A percentile compares a stretch with the other conserved stretches of the same genome.
These are phyloP conservation scores for Maniola jurtina DNA, from an alignment of 1,140 invertebrate species.

Conservation along the genomic window DNA sequence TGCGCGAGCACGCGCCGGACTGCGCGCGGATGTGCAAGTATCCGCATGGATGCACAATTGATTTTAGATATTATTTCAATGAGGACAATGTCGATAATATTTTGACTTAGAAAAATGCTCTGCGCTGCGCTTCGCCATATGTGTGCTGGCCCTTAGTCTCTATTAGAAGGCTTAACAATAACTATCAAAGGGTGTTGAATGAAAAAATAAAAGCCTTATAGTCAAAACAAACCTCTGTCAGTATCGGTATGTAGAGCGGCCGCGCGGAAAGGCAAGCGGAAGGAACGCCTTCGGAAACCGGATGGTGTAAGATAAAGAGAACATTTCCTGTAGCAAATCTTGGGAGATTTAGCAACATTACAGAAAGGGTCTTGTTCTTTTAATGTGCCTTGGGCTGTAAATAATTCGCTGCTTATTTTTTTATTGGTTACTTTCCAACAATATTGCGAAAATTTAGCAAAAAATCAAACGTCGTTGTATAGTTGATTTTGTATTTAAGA, in stretches of 20 bases:
- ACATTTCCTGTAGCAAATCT: slow-evolving; percentile 72
- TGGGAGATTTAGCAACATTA: slow-evolving; percentile 72
- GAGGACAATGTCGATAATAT: too few species aligned
- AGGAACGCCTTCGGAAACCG: slow-evolving; percentile 65
- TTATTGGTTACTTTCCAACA: background rate
- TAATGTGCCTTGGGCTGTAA: slow-evolving; percentile 50
- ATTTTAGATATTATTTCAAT: too few species aligned
- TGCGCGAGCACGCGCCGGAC: too few species aligned
- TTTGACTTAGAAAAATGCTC: too few species aligned
- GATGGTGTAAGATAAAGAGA: slow-evolving; percentile 76
- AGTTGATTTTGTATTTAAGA: too few species aligned
- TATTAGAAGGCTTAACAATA: background rate
- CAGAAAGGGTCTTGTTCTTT: slow-evolving; percentile 50
- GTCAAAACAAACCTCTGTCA: slow-evolving; percentile 60
- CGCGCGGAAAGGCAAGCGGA: slow-evolving; percentile 59
- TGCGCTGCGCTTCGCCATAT: too few species aligned
- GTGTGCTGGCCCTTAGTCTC: too few species aligned
- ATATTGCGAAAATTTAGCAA: background rate
- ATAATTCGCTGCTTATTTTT: slow-evolving; percentile 19
- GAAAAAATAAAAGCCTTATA: slow-evolving; percentile 49
- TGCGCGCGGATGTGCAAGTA: too few species aligned
- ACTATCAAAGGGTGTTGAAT: slow-evolving; percentile 9
- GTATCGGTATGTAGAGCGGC: slow-evolving; percentile 62
- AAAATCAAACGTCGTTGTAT: background rate
- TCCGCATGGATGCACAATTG: too few species aligned